phyloP scores from a whole-genome alignment of 2,797 vertebrate genomes.

The Sphenopsis melanotis region DNA sequence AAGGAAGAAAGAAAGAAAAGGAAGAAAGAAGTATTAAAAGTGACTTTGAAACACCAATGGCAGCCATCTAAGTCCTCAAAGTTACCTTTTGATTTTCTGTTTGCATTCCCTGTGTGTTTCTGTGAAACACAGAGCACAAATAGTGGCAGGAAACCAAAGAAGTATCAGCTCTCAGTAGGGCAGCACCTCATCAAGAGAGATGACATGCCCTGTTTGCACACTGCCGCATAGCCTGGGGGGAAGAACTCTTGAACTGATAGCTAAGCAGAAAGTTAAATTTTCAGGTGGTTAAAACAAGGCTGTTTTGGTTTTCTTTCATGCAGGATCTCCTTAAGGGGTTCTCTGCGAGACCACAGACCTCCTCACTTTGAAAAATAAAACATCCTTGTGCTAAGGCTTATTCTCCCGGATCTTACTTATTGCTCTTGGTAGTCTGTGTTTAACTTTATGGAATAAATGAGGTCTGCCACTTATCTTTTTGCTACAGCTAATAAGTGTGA shows the following conservation, averaged over 20 bases:
- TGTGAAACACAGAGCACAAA: neutral
- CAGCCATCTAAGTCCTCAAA: constrained; percentile 6
- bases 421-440: neutral
- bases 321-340: neutral
- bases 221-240: constrained; percentile 16
- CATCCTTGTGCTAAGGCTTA: neutral
- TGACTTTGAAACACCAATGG: constrained; percentile 27
- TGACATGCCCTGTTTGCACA: neutral
- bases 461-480: neutral
- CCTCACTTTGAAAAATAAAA: neutral
- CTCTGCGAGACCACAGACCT: neutral
- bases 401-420: neutral
- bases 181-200: neutral
- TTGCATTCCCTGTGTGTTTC: constrained; percentile 13
- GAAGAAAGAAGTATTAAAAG: neutral
- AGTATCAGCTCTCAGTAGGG: neutral
- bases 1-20: neutral
- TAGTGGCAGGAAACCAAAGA: neutral
- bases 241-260: neutral
- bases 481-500: neutral
- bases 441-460: neutral
- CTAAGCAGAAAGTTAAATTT: constrained; percentile 30
- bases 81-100: constrained; percentile 22
- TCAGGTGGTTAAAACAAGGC: neutral
- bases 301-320: constrained; percentile 39